A percentile compares a stretch with the other conserved stretches of the same genome.
These are phyloP conservation scores for Blera fallax DNA, from an alignment of 2,888 invertebrate genomes.

Conservation along the genomic window DNA sequence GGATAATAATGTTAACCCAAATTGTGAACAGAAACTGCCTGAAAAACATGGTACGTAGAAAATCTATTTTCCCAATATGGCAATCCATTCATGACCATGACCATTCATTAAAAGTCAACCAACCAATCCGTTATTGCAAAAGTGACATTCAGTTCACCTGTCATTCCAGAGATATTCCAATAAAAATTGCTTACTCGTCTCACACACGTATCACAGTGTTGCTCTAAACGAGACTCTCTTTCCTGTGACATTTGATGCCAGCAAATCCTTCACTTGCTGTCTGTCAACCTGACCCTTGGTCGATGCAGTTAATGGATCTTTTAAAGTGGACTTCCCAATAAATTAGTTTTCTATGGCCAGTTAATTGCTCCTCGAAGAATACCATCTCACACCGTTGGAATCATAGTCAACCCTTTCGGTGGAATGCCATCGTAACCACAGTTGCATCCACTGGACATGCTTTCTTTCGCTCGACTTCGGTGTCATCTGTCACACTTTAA, in stretches of 20 bases:
- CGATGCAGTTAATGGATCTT: slow-evolving; percentile 70
- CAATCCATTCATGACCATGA: not conserved
- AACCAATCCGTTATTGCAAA: not conserved
- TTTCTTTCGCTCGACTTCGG: slow-evolving; percentile 68
- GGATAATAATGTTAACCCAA: not conserved
- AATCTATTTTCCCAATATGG: not conserved
- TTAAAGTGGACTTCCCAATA: slow-evolving; percentile 68
- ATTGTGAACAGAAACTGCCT: not conserved
- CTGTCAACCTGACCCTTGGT: slow-evolving; percentile 42
- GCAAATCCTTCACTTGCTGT: slow-evolving; percentile 58
- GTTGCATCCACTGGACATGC: slow-evolving; percentile 68
- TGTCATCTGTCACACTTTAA: slow-evolving; percentile 73
- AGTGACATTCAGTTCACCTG: slow-evolving; percentile 15
- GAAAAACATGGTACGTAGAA: no score
- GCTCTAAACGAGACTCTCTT: not conserved
- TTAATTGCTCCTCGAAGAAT: slow-evolving; percentile 72
- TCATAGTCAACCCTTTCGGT: slow-evolving; percentile 27
- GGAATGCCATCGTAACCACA: slow-evolving; percentile 62
- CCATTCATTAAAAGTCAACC: not conserved
- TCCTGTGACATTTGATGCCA: slow-evolving; percentile 39
- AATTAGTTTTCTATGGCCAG: slow-evolving; percentile 71
- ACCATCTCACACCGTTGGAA: slow-evolving; percentile 47
- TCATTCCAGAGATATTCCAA: not conserved
- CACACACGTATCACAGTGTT: not conserved
- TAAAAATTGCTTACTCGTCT: slow-evolving; percentile 7